Conservation (phyloP, 2,888 invertebrate genomes). For the Tuberolachnus salignus region DNA sequence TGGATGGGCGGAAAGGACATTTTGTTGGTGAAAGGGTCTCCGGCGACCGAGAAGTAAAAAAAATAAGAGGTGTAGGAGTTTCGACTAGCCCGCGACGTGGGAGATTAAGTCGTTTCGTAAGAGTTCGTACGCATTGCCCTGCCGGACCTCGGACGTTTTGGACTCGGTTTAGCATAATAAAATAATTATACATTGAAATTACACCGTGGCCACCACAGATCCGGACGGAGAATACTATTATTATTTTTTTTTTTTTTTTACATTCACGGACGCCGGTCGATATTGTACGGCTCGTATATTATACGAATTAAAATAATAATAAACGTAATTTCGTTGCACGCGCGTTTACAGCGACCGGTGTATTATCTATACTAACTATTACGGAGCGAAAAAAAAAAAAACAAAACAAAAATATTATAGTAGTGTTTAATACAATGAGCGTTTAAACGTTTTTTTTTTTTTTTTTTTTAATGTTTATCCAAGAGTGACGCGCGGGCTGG, state of each 20-base stretch:
- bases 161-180: too few species aligned
- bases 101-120: too few species aligned
- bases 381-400: not conserved
- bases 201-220: not conserved
- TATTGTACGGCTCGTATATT: not conserved
- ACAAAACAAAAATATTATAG: conserved; percentile 26
- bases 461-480: conserved; percentile 42
- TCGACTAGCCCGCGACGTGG: too few species aligned
- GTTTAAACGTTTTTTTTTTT: conserved; percentile 46
- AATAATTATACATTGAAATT: too few species aligned
- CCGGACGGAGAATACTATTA: too few species aligned
- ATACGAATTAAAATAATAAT: not conserved
- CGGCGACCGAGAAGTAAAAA: too few species aligned
- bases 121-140: too few species aligned
- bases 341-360: not conserved
- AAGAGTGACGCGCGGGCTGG: conserved; percentile 56
- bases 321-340: not conserved
- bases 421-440: conserved; percentile 52
- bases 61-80: too few species aligned
- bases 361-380: not conserved
- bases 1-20: too few species aligned
- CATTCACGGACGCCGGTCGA: not conserved
- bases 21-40: too few species aligned
- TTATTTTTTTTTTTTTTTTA: not conserved
- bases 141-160: too few species aligned